Conservation (phyloP, 2,113 vertebrate genomes). For the Xiphorhynchus elegans region DNA sequence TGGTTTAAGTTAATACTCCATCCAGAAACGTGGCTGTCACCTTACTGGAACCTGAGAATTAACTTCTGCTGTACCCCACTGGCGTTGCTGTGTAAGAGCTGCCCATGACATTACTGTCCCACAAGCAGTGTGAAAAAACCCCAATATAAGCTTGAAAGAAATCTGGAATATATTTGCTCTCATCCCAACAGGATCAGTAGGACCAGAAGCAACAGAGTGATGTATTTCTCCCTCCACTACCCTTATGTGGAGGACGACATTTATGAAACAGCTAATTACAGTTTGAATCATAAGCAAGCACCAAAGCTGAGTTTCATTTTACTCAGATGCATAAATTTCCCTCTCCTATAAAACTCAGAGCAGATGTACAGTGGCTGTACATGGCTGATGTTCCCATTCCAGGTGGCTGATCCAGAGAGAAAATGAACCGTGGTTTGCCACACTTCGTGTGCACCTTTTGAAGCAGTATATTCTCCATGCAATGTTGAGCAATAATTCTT, state of each 20-base stretch:
- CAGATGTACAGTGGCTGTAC: not conserved
- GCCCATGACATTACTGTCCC: not conserved
- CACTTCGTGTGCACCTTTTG: not conserved
- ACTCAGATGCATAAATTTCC: not conserved
- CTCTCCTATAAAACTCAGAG: not conserved
- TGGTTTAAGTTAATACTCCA: not conserved
- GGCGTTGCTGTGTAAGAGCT: not conserved
- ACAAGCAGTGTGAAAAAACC: not conserved
- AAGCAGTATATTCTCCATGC: not conserved
- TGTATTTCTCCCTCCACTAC: not conserved
- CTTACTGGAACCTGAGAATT: not conserved
- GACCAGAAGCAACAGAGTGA: not conserved
- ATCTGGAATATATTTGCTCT: not conserved
- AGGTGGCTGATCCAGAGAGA: accelerated
- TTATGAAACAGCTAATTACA: not conserved
- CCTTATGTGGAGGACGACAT: not conserved
- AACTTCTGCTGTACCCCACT: not conserved
- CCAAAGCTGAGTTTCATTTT: not conserved
- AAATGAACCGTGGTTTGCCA: not conserved
- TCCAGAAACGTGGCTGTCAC: not conserved
- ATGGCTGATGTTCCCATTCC: not conserved
- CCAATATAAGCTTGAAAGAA: not conserved
- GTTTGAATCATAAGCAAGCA: not conserved
- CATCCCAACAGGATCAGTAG: not conserved
- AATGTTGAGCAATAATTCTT: not conserved